A percentile compares a stretch with the other conserved stretches of the same genome.
Evolutionary conservation across 2,113 vertebrate species (phyloP).

Genomic region (Apodemus sylvaticus): DNA sequence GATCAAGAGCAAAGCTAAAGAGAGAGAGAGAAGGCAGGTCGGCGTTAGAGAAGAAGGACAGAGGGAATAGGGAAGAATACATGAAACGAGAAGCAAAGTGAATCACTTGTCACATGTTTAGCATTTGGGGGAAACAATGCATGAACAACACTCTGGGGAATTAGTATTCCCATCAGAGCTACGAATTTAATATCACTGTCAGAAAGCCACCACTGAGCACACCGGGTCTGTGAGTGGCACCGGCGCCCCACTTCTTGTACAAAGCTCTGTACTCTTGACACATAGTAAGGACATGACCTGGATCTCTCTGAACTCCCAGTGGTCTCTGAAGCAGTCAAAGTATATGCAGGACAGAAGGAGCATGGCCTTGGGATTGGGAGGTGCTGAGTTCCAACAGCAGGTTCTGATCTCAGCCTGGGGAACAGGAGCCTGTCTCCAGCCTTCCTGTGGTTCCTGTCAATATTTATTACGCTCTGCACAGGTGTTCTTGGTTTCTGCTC

Average conservation of each 20-base stretch:
- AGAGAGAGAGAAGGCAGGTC: neutral
- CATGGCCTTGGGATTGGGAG: neutral
- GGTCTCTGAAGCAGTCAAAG: neutral
- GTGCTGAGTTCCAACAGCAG: neutral
- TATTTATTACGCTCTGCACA: conserved; percentile 13
- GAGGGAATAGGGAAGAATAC: neutral
- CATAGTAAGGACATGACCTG: neutral
- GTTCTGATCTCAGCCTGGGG: neutral
- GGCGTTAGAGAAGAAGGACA: neutral
- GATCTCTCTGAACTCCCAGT: neutral
- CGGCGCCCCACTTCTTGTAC: neutral
- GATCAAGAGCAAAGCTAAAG: neutral
- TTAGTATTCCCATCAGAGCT: neutral
- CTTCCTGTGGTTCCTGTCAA: neutral
- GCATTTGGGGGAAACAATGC: neutral
- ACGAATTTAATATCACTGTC: neutral
- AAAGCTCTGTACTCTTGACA: neutral
- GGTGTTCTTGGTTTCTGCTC: conserved; percentile 7
- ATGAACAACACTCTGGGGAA: neutral
- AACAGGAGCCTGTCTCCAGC: neutral
- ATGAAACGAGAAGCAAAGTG: neutral
- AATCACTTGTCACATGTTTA: neutral
- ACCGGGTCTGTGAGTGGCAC: neutral
- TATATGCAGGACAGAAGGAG: neutral
- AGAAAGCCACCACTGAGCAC: neutral